Evolutionary conservation across 2,113 vertebrate genomes (phyloP).

Genomic region (Coturnix japonica): DNA sequence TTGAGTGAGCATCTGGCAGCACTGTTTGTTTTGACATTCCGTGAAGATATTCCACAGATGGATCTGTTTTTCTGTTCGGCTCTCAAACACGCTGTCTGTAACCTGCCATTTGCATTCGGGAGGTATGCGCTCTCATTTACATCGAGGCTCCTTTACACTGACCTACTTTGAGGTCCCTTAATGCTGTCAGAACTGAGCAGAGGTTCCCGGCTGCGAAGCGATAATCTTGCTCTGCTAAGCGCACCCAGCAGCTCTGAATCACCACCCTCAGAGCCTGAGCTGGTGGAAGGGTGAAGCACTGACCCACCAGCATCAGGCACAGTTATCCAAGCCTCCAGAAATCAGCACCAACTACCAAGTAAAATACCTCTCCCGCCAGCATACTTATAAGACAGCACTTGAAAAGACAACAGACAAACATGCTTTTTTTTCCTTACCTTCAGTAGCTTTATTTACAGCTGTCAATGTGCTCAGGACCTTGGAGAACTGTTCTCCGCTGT

Average conservation of each 20-base stretch:
- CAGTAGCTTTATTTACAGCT: constrained; percentile 91
- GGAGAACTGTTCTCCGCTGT: constrained; percentile 89
- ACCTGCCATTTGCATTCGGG: neutral
- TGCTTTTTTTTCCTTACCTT: constrained; percentile 82
- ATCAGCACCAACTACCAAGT: neutral
- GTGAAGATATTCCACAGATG: neutral
- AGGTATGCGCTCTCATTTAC: neutral
- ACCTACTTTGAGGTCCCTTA: constrained; percentile 34
- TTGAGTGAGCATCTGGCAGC: neutral
- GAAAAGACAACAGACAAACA: neutral
- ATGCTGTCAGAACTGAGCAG: neutral
- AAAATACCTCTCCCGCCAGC: neutral
- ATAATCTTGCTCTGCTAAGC: neutral
- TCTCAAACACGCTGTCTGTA: constrained; percentile 1
- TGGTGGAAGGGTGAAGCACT: neutral
- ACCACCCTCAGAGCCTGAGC: neutral
- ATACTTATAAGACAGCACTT: neutral
- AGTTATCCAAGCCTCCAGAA: neutral
- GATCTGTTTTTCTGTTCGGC: neutral
- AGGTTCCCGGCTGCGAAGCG: neutral
- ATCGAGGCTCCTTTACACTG: neutral
- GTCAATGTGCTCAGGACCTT: constrained; percentile 88
- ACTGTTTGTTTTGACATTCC: neutral
- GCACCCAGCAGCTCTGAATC: neutral
- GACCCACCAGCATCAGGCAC: neutral